Conservation (phyloP, 2,888 invertebrate genomes). For the Tanytarsus gracilentus region DNA sequence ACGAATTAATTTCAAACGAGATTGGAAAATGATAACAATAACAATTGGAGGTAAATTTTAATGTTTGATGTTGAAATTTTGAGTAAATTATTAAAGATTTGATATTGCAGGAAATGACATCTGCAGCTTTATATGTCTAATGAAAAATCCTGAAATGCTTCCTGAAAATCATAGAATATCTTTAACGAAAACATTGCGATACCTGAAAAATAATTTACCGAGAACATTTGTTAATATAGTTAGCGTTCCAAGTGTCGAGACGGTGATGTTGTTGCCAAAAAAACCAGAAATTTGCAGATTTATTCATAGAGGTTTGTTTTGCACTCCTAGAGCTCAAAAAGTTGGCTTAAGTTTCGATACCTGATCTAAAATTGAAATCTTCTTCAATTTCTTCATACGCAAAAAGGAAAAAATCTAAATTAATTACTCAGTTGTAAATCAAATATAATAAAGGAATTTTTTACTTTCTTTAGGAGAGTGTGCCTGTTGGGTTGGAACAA, state of each 20-base stretch:
- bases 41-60: conserved; percentile 46
- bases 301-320: conserved; percentile 31
- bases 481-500: conserved; percentile 33
- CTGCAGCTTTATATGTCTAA: conserved; percentile 45
- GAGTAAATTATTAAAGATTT: no score
- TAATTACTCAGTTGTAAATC: no score
- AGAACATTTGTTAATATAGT: conserved; percentile 47
- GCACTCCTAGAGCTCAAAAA: no score
- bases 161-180: conserved; percentile 42
- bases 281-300: conserved; percentile 33
- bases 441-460: background rate
- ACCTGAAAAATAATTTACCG: conserved; percentile 47
- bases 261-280: conserved; percentile 31
- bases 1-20: conserved; percentile 43
- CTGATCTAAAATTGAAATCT: no score
- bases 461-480: conserved; percentile 31
- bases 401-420: no score
- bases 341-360: no score
- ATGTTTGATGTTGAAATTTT: no score
- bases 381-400: no score
- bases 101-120: no score
- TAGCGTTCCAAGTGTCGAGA: conserved; percentile 38
- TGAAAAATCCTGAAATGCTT: conserved; percentile 37
- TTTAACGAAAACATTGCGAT: conserved; percentile 42
- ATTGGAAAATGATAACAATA: conserved; percentile 60